These are phyloP conservation scores for Tragulus kanchil DNA, from an alignment of 2,113 vertebrate genomes.

Conservation along the genomic window DNA sequence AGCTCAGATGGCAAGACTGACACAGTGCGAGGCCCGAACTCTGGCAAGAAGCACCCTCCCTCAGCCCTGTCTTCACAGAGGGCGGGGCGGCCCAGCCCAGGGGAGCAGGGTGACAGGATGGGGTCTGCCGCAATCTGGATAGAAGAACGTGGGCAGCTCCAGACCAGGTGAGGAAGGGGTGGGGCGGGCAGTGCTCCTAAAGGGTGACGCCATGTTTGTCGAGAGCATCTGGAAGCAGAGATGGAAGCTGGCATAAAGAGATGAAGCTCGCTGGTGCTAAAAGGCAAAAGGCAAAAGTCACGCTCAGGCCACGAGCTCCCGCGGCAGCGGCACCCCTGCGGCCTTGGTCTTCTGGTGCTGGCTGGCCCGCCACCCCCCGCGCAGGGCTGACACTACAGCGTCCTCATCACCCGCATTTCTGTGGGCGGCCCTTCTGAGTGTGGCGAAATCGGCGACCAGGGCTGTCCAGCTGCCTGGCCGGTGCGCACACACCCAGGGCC, in stretches of 20 bases:
- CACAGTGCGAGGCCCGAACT: no score
- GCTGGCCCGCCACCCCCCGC: background rate
- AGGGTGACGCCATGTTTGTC: no score
- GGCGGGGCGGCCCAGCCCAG: rapidly evolving
- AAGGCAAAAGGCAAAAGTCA: background rate
- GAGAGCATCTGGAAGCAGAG: background rate
- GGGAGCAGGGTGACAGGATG: no score
- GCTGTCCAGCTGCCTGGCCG: background rate
- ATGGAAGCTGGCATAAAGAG: background rate
- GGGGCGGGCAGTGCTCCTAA: rapidly evolving
- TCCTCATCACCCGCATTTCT: no score
- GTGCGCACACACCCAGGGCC: background rate
- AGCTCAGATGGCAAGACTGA: background rate
- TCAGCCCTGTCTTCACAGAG: background rate
- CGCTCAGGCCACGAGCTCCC: background rate
- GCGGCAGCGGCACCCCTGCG: rapidly evolving
- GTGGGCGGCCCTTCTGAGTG: no score
- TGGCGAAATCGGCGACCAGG: background rate
- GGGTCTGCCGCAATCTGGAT: background rate
- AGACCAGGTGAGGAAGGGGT: background rate
- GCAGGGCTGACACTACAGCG: background rate
- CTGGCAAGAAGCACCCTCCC: background rate
- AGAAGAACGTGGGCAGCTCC: background rate
- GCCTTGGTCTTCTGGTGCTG: background rate
- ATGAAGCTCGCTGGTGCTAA: background rate